A percentile compares a stretch with the other conserved stretches of the same genome.
These are phyloP conservation scores for Zaprionus taronus DNA, from an alignment of 1,140 invertebrate species.

Conservation along the genomic window DNA sequence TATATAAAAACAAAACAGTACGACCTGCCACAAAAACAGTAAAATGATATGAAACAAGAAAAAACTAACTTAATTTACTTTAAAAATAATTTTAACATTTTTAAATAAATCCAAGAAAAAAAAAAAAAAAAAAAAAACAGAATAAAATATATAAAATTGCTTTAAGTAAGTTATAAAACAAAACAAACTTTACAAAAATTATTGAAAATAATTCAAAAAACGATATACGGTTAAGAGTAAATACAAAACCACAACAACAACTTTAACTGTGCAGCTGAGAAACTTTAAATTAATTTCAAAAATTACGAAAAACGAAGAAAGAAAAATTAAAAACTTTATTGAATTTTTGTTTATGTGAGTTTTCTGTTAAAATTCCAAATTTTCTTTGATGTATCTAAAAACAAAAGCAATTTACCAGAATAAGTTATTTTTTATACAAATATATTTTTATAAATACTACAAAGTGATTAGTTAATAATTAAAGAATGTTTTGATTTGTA, in stretches of 20 bases:
- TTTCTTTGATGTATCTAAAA: slow-evolving; percentile 40
- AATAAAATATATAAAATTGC: slow-evolving; percentile 53
- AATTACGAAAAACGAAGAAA: slow-evolving; percentile 46
- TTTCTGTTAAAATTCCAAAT: slow-evolving; percentile 75
- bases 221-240: slow-evolving; percentile 20
- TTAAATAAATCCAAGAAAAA: slow-evolving; percentile 59
- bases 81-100: slow-evolving; percentile 64
- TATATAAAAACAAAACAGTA: slow-evolving; percentile 64
- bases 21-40: slow-evolving; percentile 77
- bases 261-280: slow-evolving; percentile 50
- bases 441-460: slow-evolving; percentile 33
- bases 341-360: slow-evolving; percentile 38
- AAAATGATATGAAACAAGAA: slow-evolving; percentile 29
- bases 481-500: slow-evolving; percentile 44
- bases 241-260: slow-evolving; percentile 33
- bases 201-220: slow-evolving; percentile 78
- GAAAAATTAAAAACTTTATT: slow-evolving; percentile 10
- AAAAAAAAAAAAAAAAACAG: slow-evolving; percentile 36
- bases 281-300: slow-evolving; percentile 78
- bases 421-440: slow-evolving; percentile 57
- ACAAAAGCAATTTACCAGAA: slow-evolving; percentile 39
- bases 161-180: slow-evolving; percentile 71
- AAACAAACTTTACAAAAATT: slow-evolving; percentile 68
- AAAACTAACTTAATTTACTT: slow-evolving; percentile 53
- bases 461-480: slow-evolving; percentile 30